phyloP scores from a whole-genome alignment of 2,888 invertebrate genomes.

The Siphonodentalium dalli region DNA sequence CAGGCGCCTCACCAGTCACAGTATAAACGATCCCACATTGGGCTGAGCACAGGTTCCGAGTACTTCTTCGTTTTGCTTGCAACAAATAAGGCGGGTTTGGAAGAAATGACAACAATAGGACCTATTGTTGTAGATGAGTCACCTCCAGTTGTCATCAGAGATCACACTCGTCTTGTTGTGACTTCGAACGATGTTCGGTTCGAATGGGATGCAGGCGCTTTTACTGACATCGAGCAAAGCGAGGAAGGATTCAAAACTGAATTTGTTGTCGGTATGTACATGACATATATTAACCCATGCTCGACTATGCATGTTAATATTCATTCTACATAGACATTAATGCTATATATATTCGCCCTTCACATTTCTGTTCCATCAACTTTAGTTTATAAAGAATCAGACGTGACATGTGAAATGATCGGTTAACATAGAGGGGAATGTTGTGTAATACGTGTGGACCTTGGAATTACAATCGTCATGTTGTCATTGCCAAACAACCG shows the following conservation, averaged over 20 bases:
- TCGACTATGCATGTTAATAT: too few species aligned
- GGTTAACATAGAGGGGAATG: too few species aligned
- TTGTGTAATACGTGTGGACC: too few species aligned
- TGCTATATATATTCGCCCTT: too few species aligned
- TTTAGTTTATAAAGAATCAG: too few species aligned
- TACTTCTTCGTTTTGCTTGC: conserved; percentile 28
- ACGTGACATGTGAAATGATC: too few species aligned
- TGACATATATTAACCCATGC: not conserved
- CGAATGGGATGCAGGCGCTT: conserved; percentile 10
- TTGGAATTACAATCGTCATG: too few species aligned
- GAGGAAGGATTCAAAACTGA: conserved; percentile 14
- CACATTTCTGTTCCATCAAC: too few species aligned
- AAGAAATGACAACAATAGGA: conserved; percentile 15
- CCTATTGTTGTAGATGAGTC: conserved; percentile 32
- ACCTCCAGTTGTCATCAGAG: too few species aligned
- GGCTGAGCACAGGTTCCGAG: conserved; percentile 16
- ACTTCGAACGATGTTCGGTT: conserved; percentile 1
- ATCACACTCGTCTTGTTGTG: too few species aligned
- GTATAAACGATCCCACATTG: conserved; percentile 22
- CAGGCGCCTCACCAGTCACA: conserved; percentile 2
- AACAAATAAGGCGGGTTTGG: conserved; percentile 26
- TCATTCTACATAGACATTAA: too few species aligned
- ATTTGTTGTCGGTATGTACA: conserved; percentile 24
- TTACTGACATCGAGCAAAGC: conserved; percentile 24
- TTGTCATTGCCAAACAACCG: too few species aligned